phyloP scores from a whole-genome alignment of 2,888 invertebrate genomes.

The Thera britannica region DNA sequence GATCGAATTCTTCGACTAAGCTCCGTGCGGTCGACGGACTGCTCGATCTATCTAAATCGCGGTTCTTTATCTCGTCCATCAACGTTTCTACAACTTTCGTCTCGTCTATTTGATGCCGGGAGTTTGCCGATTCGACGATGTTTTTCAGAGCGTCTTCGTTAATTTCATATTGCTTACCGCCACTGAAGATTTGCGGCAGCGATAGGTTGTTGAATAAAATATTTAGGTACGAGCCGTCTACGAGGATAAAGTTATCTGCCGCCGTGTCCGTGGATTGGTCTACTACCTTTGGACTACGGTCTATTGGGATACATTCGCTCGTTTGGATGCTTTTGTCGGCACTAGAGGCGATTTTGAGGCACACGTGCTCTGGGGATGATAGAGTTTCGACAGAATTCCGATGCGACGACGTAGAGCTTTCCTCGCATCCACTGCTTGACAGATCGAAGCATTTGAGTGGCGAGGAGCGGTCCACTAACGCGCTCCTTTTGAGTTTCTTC shows the following conservation, averaged over 20 bases:
- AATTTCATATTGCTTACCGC: conserved; percentile 75
- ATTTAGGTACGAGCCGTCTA: conserved; percentile 76
- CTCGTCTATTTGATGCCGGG: conserved; percentile 50
- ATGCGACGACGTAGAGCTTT: conserved; percentile 57
- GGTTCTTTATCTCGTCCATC: conserved; percentile 64
- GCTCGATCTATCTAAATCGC: conserved; percentile 60
- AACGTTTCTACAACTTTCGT: conserved; percentile 60
- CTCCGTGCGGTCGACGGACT: conserved; percentile 76
- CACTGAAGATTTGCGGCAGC: conserved; percentile 73
- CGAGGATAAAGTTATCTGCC: conserved; percentile 67
- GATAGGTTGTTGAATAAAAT: conserved; percentile 73
- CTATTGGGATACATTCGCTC: conserved; percentile 52
- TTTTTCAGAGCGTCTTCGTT: conserved; percentile 74
- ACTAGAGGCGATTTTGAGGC: conserved; percentile 44
- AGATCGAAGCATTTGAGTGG: conserved; percentile 78
- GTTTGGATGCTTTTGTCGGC: conserved; percentile 75
- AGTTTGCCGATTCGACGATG: conserved; percentile 66
- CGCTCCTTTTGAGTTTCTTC: conserved; percentile 67
- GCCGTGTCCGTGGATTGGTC: conserved; percentile 56
- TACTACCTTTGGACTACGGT: conserved; percentile 16
- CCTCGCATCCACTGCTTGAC: conserved; percentile 76
- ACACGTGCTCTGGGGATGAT: conserved; percentile 29
- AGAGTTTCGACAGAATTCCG: conserved; percentile 40
- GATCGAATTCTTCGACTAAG: conserved; percentile 74
- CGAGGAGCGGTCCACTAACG: conserved; percentile 57